Conservation (phyloP, 2,113 vertebrate genomes). For the Corynorhinus townsendii region DNA sequence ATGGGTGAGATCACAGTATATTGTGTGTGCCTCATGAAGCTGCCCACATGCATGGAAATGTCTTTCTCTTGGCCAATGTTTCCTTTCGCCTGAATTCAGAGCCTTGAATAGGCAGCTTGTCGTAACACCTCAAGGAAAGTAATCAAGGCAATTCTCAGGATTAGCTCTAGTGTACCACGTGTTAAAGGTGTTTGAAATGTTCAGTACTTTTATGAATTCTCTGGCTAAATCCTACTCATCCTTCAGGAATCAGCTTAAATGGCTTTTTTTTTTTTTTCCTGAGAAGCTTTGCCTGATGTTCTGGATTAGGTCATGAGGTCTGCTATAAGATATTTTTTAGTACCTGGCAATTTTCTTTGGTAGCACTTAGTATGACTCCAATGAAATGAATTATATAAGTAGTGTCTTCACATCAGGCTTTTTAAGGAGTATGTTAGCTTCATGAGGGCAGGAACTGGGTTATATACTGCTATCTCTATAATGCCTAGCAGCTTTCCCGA, state of each 20-base stretch:
- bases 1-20: background rate
- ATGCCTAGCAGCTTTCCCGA: background rate
- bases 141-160: background rate
- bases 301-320: background rate
- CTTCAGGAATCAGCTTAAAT: background rate
- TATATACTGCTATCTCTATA: background rate
- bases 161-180: background rate
- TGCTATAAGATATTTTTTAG: background rate
- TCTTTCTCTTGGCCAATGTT: background rate
- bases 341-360: background rate
- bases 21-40: background rate
- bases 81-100: background rate
- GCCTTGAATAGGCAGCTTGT: background rate
- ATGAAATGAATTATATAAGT: background rate
- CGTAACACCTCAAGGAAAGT: background rate
- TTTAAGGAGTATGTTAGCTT: background rate
- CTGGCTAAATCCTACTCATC: background rate
- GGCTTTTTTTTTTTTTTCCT: background rate
- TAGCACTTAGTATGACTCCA: background rate
- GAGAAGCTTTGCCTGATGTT: background rate
- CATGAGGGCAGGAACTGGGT: background rate
- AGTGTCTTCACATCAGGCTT: background rate
- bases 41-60: background rate
- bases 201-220: background rate
- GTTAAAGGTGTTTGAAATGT: background rate